Percentiles rank a stretch among this genome's conserved stretches.
Conservation (phyloP, 2,888 invertebrate species). For the Ochlodes sylvanus region DNA sequence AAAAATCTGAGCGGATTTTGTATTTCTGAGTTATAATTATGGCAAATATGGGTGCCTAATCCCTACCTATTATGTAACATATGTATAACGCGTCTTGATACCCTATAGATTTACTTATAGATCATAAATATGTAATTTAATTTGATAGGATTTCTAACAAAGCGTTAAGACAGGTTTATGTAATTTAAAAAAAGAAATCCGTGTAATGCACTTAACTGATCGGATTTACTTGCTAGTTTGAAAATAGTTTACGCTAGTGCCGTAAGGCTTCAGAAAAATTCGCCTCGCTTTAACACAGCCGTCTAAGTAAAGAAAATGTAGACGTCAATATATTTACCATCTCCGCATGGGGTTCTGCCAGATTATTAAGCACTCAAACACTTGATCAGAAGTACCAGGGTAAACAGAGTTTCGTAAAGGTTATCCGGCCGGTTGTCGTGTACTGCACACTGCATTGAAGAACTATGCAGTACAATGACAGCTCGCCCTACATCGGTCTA, state of each 20-base stretch:
- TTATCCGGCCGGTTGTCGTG: conserved; percentile 21
- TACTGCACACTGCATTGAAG: conserved; percentile 32
- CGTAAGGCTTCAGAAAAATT: conserved; percentile 10
- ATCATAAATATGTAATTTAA: background rate
- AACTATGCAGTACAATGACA: conserved; percentile 33
- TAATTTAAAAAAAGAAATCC: conserved; percentile 2
- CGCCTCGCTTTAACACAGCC: background rate
- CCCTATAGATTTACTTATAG: too few species aligned
- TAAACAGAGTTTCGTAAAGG: conserved; percentile 20
- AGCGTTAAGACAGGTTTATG: background rate
- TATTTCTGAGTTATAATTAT: too few species aligned
- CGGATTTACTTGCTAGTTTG: conserved; percentile 6
- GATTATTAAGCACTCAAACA: background rate
- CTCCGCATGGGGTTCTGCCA: conserved; percentile 6
- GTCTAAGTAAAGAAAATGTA: background rate
- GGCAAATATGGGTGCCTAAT: background rate
- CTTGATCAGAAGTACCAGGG: conserved; percentile 10
- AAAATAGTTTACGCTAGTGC: conserved; percentile 11
- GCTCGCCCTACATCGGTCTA: conserved; percentile 13
- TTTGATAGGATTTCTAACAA: background rate
- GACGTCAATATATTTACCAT: conserved; percentile 23
- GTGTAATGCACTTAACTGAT: conserved; percentile 1
- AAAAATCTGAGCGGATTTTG: too few species aligned
- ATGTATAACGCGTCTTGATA: background rate
- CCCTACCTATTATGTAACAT: conserved; percentile 1